Conservation (phyloP, 2,888 invertebrate genomes). For the Gandaritis pyraliata region DNA sequence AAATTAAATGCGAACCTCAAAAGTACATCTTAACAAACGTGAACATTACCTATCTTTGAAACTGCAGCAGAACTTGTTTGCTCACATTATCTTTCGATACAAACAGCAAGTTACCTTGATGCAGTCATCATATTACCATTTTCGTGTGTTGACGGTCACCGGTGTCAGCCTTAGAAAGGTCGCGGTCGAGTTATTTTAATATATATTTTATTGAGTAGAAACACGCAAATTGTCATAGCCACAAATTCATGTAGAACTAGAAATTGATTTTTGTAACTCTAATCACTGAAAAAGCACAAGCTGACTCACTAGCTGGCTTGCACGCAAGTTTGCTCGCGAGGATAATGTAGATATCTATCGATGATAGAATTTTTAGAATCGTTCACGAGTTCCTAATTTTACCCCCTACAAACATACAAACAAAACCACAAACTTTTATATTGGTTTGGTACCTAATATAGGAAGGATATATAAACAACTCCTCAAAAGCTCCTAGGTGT, state of each 20-base stretch:
- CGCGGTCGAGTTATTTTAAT: slow-evolving; percentile 29
- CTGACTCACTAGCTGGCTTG: too few species aligned
- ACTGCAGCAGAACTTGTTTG: slow-evolving; percentile 12
- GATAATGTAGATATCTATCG: too few species aligned
- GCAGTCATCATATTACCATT: slow-evolving; percentile 48
- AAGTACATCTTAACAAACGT: slow-evolving; percentile 1
- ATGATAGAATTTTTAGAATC: too few species aligned
- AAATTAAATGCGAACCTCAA: too few species aligned
- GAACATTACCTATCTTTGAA: slow-evolving; percentile 2
- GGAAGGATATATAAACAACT: too few species aligned
- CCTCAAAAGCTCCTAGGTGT: too few species aligned
- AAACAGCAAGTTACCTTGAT: slow-evolving; percentile 51
- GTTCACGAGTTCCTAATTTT: too few species aligned
- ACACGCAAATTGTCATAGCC: slow-evolving; percentile 29
- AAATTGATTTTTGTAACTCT: not conserved
- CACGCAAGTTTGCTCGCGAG: too few species aligned
- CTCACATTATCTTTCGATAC: slow-evolving; percentile 17
- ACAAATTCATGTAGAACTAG: not conserved
- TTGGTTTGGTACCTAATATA: too few species aligned
- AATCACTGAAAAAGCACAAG: not conserved
- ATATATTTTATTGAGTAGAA: slow-evolving; percentile 24
- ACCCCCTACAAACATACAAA: too few species aligned
- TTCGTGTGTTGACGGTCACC: slow-evolving; percentile 44
- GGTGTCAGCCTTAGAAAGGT: slow-evolving; percentile 45
- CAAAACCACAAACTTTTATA: too few species aligned